These are phyloP conservation scores for Bombus pyrosoma DNA, from an alignment of 1,140 invertebrate genomes.

Conservation along the genomic window DNA sequence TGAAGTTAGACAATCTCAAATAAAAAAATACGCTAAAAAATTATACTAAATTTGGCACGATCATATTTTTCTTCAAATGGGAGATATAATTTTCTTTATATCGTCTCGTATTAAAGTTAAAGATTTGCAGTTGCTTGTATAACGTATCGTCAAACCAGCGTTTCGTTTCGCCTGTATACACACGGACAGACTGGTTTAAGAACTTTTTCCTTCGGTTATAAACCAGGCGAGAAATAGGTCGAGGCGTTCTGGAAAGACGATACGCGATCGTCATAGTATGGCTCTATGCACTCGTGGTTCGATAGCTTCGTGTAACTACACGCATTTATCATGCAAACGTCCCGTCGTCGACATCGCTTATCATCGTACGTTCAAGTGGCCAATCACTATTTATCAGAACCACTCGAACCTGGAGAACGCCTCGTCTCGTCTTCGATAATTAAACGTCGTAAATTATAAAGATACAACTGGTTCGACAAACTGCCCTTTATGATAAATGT, in stretches of 20 bases:
- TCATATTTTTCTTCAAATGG: not conserved
- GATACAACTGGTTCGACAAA: not conserved
- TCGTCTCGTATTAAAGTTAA: not conserved
- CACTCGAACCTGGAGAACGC: constrained; percentile 15
- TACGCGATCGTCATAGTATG: not conserved
- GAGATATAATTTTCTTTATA: not conserved
- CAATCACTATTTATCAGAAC: constrained; percentile 3
- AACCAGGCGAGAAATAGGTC: constrained; percentile 32
- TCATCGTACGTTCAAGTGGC: constrained; percentile 47
- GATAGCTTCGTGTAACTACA: constrained; percentile 35
- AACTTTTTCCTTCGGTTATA: not conserved
- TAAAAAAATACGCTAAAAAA: not conserved
- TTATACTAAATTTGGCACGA: not conserved
- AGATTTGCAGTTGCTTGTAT: not conserved
- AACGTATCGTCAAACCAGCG: too few relatives aligned
- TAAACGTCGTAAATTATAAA: not conserved
- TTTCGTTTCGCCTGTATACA: not conserved
- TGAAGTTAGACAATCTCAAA: not conserved
- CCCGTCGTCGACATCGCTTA: constrained; percentile 37
- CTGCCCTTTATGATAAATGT: not conserved
- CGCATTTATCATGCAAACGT: constrained; percentile 56
- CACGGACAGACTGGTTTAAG: not conserved
- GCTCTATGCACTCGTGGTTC: not conserved
- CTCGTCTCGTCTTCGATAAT: not conserved
- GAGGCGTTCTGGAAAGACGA: constrained; percentile 32